Percentiles rank a stretch among this genome's conserved stretches.
These are phyloP conservation scores for Clamator glandarius DNA, from an alignment of 2,797 vertebrate genomes.

Conservation along the genomic window DNA sequence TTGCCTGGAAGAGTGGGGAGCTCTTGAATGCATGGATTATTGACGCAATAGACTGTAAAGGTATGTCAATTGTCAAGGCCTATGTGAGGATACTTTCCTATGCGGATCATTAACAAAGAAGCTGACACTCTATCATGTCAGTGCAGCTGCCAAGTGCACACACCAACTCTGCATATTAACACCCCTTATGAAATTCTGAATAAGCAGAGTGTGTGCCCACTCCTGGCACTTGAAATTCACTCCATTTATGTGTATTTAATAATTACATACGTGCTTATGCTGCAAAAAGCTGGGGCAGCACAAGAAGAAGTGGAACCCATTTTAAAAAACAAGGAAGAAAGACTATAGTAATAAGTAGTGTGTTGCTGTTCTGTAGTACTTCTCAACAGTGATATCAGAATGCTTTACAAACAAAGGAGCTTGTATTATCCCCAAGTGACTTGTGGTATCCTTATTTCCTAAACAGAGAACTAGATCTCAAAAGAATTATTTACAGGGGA, in stretches of 20 bases:
- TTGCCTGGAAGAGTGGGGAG: conserved; percentile 57
- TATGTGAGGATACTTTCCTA: conserved; percentile 64
- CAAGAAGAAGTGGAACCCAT: not conserved
- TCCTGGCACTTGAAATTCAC: conserved; percentile 57
- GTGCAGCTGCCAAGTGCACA: conserved; percentile 61
- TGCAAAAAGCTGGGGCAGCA: not conserved
- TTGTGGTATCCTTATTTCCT: not conserved
- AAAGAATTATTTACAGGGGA: not conserved
- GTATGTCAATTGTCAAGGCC: conserved; percentile 70
- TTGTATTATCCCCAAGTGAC: not conserved
- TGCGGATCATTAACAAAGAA: conserved; percentile 71
- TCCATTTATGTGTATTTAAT: conserved; percentile 56
- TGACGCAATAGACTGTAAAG: conserved; percentile 63
- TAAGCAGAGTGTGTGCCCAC: conserved; percentile 39
- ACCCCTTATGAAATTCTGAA: conserved; percentile 62
- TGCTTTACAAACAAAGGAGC: not conserved
- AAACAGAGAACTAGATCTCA: not conserved
- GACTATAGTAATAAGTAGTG: not conserved
- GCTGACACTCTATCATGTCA: conserved; percentile 71
- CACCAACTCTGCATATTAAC: conserved; percentile 69
- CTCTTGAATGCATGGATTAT: conserved; percentile 70
- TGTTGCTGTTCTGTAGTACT: not conserved
- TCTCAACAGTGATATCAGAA: not conserved
- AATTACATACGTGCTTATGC: conserved; percentile 15
- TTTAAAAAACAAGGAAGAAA: not conserved